phyloP scores from a whole-genome alignment of 2,888 invertebrate species.

The Euplexia lucipara region DNA sequence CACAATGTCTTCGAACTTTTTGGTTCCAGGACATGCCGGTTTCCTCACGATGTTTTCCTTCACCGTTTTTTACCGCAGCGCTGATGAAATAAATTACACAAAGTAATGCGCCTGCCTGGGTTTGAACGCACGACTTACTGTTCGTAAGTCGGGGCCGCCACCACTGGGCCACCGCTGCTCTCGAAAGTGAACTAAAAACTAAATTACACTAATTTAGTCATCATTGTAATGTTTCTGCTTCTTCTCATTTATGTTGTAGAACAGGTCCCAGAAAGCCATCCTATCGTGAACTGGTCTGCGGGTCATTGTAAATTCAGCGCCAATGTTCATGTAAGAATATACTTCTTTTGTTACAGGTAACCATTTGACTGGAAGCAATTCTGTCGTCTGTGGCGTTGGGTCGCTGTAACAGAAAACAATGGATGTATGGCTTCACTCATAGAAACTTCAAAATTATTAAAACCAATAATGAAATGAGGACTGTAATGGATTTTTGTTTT shows the following conservation, averaged over 20 bases:
- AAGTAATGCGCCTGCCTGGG: no score
- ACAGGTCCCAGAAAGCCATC: slow-evolving; percentile 76
- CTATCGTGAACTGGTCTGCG: slow-evolving; percentile 68
- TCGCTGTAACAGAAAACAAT: slow-evolving; percentile 65
- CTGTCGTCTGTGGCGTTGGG: slow-evolving; percentile 73
- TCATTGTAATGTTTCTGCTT: slow-evolving; percentile 15
- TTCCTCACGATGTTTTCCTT: no score
- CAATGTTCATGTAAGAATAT: slow-evolving; percentile 68
- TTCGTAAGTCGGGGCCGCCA: no score
- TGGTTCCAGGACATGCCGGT: no score
- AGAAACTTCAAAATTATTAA: background rate
- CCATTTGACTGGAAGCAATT: slow-evolving; percentile 74
- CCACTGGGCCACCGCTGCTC: background rate
- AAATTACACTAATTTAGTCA: no score
- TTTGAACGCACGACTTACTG: no score
- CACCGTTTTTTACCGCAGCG: no score
- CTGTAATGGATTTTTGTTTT: no score
- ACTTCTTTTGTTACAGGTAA: slow-evolving; percentile 59
- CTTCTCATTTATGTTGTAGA: slow-evolving; percentile 66
- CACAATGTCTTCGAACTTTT: no score
- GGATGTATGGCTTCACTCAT: background rate
- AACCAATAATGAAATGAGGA: no score
- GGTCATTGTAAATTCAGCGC: slow-evolving; percentile 60
- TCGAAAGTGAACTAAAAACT: no score
- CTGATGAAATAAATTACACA: no score